A percentile compares a stretch with the other conserved stretches of the same genome.
Evolutionary conservation across 2,888 invertebrate species (phyloP).

Genomic region (Nipponacmea schrenckii): DNA sequence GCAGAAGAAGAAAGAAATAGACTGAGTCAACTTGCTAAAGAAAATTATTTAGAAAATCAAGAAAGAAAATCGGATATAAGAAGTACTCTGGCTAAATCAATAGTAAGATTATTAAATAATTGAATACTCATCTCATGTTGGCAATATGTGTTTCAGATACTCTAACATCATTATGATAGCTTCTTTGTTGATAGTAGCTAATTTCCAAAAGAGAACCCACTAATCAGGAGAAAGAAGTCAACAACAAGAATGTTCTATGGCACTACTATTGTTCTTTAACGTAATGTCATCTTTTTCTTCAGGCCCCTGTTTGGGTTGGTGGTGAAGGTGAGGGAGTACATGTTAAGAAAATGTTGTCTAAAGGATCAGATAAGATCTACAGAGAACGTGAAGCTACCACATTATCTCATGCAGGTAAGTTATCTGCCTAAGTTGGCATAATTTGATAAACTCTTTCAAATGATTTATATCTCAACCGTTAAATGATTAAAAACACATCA

Average conservation of each 20-base stretch:
- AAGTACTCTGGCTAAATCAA: slow-evolving; percentile 39
- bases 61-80: slow-evolving; percentile 47
- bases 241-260: too few relatives aligned
- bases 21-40: slow-evolving; percentile 54
- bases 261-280: too few relatives aligned
- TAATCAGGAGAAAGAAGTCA: background rate
- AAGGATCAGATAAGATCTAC: slow-evolving; percentile 10
- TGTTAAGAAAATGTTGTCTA: slow-evolving; percentile 22
- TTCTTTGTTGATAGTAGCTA: background rate
- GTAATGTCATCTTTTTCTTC: background rate
- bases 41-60: slow-evolving; percentile 53
- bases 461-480: background rate
- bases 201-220: too few relatives aligned
- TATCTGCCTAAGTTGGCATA: background rate
- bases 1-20: slow-evolving; percentile 49
- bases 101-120: slow-evolving; percentile 29
- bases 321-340: slow-evolving; percentile 46
- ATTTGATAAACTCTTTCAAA: background rate
- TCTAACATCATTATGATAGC: too few relatives aligned
- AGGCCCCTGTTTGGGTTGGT: slow-evolving; percentile 59
- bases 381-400: background rate
- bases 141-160: too few relatives aligned
- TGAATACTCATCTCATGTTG: too few relatives aligned
- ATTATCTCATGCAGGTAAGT: background rate
- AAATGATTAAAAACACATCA: too few relatives aligned